phyloP scores from a whole-genome alignment of 1,140 invertebrate genomes.

The Andrena cerasifolii region DNA sequence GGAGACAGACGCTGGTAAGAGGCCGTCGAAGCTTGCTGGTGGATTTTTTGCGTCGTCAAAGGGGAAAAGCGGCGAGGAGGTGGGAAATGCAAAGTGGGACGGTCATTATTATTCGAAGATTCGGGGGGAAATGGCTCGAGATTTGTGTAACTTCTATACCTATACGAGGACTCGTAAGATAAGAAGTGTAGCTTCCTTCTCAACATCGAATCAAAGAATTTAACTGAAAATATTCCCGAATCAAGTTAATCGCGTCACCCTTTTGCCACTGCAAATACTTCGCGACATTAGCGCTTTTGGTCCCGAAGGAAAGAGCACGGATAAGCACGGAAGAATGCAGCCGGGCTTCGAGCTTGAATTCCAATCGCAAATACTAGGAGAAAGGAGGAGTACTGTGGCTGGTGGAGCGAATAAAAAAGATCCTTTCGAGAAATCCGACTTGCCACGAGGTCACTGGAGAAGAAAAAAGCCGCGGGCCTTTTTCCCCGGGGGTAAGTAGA shows the following conservation, averaged over 20 bases:
- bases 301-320: no score
- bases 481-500: constrained; percentile 13
- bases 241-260: no score
- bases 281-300: no score
- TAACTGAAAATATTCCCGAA: no score
- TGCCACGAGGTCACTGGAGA: not conserved
- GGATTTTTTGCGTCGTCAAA: constrained; percentile 36
- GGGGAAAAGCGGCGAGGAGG: constrained; percentile 37
- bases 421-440: not conserved
- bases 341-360: not conserved
- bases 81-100: constrained; percentile 22
- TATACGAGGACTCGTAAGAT: no score
- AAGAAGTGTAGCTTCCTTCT: no score
- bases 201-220: no score
- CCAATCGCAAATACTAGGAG: not conserved
- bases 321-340: no score
- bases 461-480: constrained; percentile 18
- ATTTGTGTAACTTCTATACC: no score
- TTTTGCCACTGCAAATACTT: no score
- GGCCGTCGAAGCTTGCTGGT: not conserved
- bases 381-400: not conserved
- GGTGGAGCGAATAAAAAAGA: not conserved
- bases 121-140: no score
- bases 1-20: not conserved
- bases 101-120: no score